Conservation (phyloP, 1,140 invertebrate species). For the Prorops nasuta region DNA sequence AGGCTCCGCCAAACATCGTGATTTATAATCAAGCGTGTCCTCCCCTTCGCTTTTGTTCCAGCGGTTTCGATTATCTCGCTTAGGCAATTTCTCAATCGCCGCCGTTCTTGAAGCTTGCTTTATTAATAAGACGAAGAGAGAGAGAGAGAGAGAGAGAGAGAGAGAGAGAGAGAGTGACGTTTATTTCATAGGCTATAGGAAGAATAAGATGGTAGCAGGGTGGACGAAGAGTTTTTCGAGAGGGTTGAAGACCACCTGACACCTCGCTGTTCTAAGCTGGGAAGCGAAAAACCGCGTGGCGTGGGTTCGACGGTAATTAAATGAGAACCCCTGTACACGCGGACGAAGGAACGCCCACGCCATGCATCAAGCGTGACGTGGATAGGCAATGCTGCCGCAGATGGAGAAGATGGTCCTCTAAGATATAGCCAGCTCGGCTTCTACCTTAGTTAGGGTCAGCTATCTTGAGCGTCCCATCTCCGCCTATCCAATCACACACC, state of each 20-base stretch:
- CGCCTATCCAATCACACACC: conserved; percentile 57
- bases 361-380: conserved; percentile 55
- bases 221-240: no score
- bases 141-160: no score
- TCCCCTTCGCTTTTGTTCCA: not conserved
- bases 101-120: no score
- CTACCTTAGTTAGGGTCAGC: conserved; percentile 49
- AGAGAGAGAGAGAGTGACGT: no score
- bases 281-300: no score
- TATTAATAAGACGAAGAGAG: no score
- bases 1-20: conserved; percentile 31
- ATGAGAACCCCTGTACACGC: conserved; percentile 47
- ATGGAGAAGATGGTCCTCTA: conserved; percentile 54
- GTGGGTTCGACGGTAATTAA: conserved; percentile 36
- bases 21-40: conserved; percentile 36
- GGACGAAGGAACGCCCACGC: conserved; percentile 54
- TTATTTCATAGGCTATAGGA: no score
- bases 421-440: conserved; percentile 43
- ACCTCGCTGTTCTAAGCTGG: no score
- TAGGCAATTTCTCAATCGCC: no score
- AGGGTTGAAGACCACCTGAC: no score
- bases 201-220: no score
- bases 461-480: conserved; percentile 57
- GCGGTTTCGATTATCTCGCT: not conserved
- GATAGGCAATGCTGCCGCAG: conserved; percentile 51